A percentile compares a stretch with the other conserved stretches of the same genome.
Conservation (phyloP, 2,113 vertebrate species). For the Elgaria multicarinata region DNA sequence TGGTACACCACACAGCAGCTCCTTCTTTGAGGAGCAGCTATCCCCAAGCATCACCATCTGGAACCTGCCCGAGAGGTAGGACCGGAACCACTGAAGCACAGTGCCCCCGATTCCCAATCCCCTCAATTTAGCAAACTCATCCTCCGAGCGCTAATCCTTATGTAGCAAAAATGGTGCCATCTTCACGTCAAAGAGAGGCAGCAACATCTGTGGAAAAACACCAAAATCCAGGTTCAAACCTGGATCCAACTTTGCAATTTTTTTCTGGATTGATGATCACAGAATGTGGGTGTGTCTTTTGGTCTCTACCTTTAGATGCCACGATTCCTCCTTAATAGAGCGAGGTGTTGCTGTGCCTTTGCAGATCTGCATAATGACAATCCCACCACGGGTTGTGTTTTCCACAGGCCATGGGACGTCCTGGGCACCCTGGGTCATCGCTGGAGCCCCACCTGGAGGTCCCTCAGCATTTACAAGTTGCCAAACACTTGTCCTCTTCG, state of each 20-base stretch:
- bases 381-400: background rate
- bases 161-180: too few relatives aligned
- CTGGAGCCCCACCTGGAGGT: constrained; percentile 92
- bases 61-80: too few relatives aligned
- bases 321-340: background rate
- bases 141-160: too few relatives aligned
- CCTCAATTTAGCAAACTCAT: too few relatives aligned
- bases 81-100: too few relatives aligned
- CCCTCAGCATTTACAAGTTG: constrained; percentile 87
- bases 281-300: background rate
- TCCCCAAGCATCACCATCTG: too few relatives aligned
- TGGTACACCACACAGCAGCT: too few relatives aligned
- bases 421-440: constrained; percentile 85
- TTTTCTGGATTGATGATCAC: background rate
- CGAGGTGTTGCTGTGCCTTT: fast-evolving
- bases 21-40: too few relatives aligned
- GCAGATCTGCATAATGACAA: fast-evolving
- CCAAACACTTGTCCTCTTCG: constrained; percentile 84
- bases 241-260: background rate
- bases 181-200: too few relatives aligned
- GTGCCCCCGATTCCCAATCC: too few relatives aligned
- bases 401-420: constrained; percentile 86
- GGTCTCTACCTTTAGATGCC: background rate
- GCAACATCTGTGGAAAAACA: too few relatives aligned
- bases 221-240: background rate